Percentiles rank a stretch among this genome's conserved stretches.
phyloP scores from a whole-genome alignment of 2,797 vertebrate genomes.

The Leptodactylus fallax region DNA sequence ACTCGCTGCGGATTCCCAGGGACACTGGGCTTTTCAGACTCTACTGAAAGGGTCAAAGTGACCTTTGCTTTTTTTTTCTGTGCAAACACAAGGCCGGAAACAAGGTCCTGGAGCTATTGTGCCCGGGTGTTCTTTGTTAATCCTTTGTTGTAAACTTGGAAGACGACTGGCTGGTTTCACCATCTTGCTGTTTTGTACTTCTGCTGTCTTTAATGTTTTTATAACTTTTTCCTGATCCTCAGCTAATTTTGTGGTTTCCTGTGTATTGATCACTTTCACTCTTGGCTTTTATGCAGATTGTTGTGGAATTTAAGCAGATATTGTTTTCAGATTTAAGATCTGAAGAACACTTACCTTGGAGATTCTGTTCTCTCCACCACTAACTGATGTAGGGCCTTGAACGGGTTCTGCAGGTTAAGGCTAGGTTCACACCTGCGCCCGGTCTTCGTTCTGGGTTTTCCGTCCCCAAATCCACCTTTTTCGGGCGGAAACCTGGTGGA shows the following conservation, averaged over 20 bases:
- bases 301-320: conserved; percentile 19
- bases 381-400: not conserved
- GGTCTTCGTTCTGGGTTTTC: too few species aligned
- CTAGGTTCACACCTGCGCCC: too few species aligned
- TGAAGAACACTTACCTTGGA: not conserved
- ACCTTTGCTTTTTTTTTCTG: conserved; percentile 50
- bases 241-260: conserved; percentile 63
- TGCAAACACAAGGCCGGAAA: conserved; percentile 46
- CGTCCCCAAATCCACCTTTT: too few species aligned
- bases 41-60: conserved; percentile 57
- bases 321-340: not conserved
- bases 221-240: conserved; percentile 65
- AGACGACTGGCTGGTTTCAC: not conserved
- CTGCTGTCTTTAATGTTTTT: conserved; percentile 42
- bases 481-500: too few species aligned
- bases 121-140: conserved; percentile 39
- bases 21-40: conserved; percentile 36
- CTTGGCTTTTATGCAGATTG: conserved; percentile 34
- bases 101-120: conserved; percentile 42
- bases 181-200: not conserved
- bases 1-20: not conserved
- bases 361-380: not conserved
- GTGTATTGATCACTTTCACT: conserved; percentile 60
- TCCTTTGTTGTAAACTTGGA: conserved; percentile 35
- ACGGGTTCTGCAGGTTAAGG: not conserved